Base-by-base conservation (phyloP, 2,797 vertebrate species). In the Microchirus variegatus region DNA sequence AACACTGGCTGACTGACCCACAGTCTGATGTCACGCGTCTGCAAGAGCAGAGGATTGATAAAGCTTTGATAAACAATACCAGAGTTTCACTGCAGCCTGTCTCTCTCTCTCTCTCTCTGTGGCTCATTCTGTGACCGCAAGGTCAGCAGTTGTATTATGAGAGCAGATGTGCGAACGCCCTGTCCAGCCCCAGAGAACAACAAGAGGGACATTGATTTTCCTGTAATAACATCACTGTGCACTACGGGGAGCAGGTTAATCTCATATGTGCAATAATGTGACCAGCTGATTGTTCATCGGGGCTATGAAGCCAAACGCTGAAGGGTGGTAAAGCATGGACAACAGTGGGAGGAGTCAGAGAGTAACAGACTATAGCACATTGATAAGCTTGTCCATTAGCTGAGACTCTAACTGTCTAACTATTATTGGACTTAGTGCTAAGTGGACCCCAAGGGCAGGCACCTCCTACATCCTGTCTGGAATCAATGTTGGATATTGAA, bases 91-190 rank as follows among this genome's bases (percentile, higher is more conserved):
- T 37, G 53, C 78, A 77, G 78, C 77, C 74, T 77, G 86, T 79
- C 83, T 80, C 82, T 31, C 31, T 31, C 31, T 74, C 22, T 22
- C 22, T 22, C 22, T 3, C 22, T 22, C 22, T 2, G 3, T 22
- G 63, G 73, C 75, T 83, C 73, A 16, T 63, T 83, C 81, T 80
- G 73, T 88, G 87, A 89, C 85, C 90, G 89, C 90, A 91, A 90
- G 87, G 89, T 92, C 91, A 93, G 89, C 92, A 90, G 81, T 90
- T 89, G 89, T 89, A 91, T 91, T 90, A 83, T 90, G 88, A 85
- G 82, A 89, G 86, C 89, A 91, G 88, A 90, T 90, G 87, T 87
- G 88, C 75, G 72, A 75, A 83, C 87, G 83, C 84, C 80, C 78
- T 76, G 73, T 78, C 74, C 86, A 82, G 71, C 75, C 80, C 81